These are phyloP conservation scores for Cairina moschata DNA, from an alignment of 2,113 vertebrate species.

Conservation along the genomic window DNA sequence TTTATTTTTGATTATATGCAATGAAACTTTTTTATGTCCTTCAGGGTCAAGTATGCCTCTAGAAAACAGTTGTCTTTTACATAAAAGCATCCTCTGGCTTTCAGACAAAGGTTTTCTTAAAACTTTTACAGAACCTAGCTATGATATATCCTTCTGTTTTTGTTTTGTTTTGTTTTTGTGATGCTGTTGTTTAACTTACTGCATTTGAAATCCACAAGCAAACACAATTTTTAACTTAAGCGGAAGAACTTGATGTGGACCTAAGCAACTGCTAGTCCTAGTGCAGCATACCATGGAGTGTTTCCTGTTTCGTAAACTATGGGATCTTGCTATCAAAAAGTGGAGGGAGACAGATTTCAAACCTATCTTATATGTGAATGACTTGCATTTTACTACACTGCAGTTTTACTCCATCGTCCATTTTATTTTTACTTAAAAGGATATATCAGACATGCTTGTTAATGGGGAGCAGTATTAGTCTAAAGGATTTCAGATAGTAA, in stretches of 20 bases:
- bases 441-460: neutral
- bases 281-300: neutral
- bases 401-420: neutral
- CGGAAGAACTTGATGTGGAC: neutral
- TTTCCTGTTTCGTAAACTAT: neutral
- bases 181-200: neutral
- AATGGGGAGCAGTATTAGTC: neutral
- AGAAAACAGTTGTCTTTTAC: neutral
- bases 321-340: neutral
- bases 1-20: neutral
- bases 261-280: neutral
- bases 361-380: neutral
- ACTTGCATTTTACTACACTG: neutral
- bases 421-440: neutral
- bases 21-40: neutral
- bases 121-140: neutral
- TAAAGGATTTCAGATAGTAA: neutral
- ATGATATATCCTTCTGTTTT: neutral
- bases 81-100: neutral
- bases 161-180: neutral
- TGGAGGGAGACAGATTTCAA: neutral
- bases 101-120: neutral
- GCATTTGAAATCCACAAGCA: neutral
- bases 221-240: neutral
- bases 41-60: no score